A percentile compares a stretch with the other conserved stretches of the same genome.
phyloP scores from a whole-genome alignment of 2,797 vertebrate species.

The Rhincodon typus region DNA sequence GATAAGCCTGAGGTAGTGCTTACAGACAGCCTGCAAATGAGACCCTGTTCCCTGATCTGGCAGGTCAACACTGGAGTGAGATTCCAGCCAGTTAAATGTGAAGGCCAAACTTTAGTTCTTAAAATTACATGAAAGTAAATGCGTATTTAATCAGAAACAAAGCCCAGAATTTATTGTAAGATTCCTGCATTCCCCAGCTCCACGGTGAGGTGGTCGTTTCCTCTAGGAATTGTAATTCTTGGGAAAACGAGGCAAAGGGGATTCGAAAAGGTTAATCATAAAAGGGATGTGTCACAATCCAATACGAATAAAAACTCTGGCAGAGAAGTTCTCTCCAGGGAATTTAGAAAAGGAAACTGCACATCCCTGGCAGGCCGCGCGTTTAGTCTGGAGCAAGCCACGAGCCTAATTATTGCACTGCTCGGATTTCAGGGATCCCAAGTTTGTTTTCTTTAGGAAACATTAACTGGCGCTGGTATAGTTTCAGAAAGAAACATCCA shows the following conservation, averaged over 20 bases:
- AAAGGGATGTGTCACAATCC: conserved; percentile 23
- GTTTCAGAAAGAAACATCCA: conserved; percentile 52
- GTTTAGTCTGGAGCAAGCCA: conserved; percentile 39
- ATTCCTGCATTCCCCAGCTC: not conserved
- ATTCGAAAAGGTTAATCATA: not conserved
- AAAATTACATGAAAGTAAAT: not conserved
- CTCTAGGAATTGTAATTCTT: not conserved
- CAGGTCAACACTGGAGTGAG: not conserved
- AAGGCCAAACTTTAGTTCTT: not conserved
- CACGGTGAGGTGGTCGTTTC: not conserved
- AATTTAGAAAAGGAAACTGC: conserved; percentile 27
- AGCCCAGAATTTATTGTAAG: not conserved
- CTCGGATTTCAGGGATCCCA: conserved; percentile 54
- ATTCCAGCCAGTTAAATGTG: not conserved
- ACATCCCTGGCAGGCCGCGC: conserved; percentile 31
- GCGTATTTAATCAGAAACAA: not conserved
- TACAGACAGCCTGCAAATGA: not conserved
- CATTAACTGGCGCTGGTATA: conserved; percentile 52
- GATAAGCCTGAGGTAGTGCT: not conserved
- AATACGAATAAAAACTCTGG: conserved; percentile 30
- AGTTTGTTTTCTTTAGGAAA: conserved; percentile 64
- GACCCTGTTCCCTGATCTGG: too few species aligned
- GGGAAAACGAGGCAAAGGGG: not conserved
- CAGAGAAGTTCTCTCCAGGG: conserved; percentile 13
- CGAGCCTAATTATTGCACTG: conserved; percentile 51